Evolutionary conservation across 2,888 invertebrate species (phyloP), one percentile per base, ranked within the genome.

Genomic region (Trachelus stipa): DNA sequence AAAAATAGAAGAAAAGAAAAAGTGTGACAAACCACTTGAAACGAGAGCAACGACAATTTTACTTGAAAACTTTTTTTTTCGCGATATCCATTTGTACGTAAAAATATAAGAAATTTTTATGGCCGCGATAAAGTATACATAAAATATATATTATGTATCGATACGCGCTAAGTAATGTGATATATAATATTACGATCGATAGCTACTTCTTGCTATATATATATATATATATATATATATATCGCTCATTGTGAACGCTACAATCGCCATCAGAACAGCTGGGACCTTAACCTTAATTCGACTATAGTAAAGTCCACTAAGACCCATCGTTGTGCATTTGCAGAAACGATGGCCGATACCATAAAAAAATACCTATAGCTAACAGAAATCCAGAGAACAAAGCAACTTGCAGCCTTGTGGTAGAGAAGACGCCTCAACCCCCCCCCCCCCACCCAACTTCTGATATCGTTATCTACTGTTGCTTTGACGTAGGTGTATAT

Each of bases 321-420:
- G 71, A 76, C 76, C 76, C 79, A 76, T 76, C 76, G 74, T 79
- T 73, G 68, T 71, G 11, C 12, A 56, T 34, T 56, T 6, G 56
- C 56, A 23, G 9, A 56, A 23, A 56, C 9, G 56, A 77, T 56
- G 56, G 75, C 77, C 73, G 69, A 40, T 68, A 73, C 74, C 76
- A 77, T 81, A 78, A 79, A 79, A 80, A 80, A 79, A 79, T 80
- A 81, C 77, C 78, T 76, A 81, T 79, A 76, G 79, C 73, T 69
- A 34, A 15, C 71, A 79, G 12, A 79, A 78, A 23, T 6, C 9
- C 78, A 77, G 31, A 74, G 74, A 79, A 79, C 79, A 81, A 82
- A 79, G 79, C 79, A 81, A 68, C 78, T 68, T 74, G 78, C 73
- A 80, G 76, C 76, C 74, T 30, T 12, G 31, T 1, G 33, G 4